A percentile compares a stretch with the other conserved stretches of the same genome.
phyloP scores from a whole-genome alignment of 92 coral and sea anemone species.

The Heliopora coerulea region DNA sequence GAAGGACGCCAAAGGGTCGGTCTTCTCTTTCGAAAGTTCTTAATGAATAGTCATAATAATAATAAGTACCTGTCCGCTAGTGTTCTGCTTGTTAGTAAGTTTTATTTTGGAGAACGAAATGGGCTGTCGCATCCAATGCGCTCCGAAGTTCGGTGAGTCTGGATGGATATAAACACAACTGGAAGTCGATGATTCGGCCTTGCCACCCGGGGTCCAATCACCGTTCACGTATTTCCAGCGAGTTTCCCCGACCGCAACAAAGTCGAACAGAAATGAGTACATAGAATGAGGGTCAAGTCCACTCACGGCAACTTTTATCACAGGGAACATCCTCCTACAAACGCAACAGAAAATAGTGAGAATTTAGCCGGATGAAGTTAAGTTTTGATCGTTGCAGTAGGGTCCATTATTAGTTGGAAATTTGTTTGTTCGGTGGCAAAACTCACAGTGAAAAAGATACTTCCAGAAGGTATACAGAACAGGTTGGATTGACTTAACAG shows the following conservation, averaged over 20 bases:
- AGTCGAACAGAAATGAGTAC: conserved; percentile 93
- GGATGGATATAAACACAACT: conserved; percentile 97
- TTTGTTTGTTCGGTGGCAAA: too few relatives aligned
- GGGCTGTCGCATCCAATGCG: conserved; percentile 98
- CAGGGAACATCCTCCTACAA: conserved; percentile 97
- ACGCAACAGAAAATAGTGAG: neutral
- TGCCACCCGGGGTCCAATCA: conserved; percentile 98
- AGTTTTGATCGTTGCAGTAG: neutral
- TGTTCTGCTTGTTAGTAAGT: conserved; percentile 94
- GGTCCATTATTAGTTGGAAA: too few relatives aligned
- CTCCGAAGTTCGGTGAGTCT: conserved; percentile 98
- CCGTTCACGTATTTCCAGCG: conserved; percentile 99
- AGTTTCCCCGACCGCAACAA: conserved; percentile 83
- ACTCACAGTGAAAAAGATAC: too few relatives aligned
- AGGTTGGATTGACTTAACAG: too few relatives aligned
- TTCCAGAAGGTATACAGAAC: too few relatives aligned
- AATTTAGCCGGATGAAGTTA: too few relatives aligned
- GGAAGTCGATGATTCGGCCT: conserved; percentile 92
- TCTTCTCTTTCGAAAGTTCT: neutral
- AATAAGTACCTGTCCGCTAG: conserved; percentile 85
- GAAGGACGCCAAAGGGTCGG: neutral
- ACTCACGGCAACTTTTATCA: conserved; percentile 80
- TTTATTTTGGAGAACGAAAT: conserved; percentile 93
- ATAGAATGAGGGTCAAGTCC: conserved; percentile 96
- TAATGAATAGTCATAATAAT: conserved; percentile 4